Evolutionary conservation across 2,113 vertebrate species (phyloP).

Genomic region (Muntiacus muntjak): DNA sequence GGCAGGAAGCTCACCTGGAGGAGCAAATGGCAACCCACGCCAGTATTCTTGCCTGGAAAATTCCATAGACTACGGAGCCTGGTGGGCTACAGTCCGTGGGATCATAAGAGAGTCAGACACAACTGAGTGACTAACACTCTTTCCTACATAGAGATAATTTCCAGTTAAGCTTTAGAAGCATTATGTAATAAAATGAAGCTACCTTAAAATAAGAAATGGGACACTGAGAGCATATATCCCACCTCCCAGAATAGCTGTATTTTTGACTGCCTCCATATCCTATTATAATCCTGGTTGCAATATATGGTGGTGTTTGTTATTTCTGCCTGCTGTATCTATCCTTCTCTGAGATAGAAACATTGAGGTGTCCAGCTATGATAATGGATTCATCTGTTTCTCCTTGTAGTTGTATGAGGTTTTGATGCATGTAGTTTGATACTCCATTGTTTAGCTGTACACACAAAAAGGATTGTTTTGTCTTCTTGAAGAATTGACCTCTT

Average conservation of each 20-base stretch:
- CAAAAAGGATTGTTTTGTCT: not conserved
- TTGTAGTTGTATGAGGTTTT: not conserved
- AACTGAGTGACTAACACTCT: not conserved
- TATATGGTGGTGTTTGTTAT: not conserved
- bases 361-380: not conserved
- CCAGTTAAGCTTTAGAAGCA: not conserved
- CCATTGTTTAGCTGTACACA: not conserved
- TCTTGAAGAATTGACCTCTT: not conserved
- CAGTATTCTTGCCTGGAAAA: not conserved
- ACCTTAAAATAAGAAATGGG: not conserved
- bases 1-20: not conserved
- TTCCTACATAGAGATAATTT: not conserved
- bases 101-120: not conserved
- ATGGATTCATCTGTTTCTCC: not conserved
- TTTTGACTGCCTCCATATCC: not conserved
- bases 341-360: not conserved
- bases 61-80: not conserved
- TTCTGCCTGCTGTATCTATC: not conserved
- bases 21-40: not conserved
- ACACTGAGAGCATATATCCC: accelerated
- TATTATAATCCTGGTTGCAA: not conserved
- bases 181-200: not conserved
- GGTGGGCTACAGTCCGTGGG: not conserved
- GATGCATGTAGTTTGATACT: not conserved
- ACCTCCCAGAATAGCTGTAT: not conserved